phyloP scores from a whole-genome alignment of 2,113 vertebrate species.

The Pao palembangensis region DNA sequence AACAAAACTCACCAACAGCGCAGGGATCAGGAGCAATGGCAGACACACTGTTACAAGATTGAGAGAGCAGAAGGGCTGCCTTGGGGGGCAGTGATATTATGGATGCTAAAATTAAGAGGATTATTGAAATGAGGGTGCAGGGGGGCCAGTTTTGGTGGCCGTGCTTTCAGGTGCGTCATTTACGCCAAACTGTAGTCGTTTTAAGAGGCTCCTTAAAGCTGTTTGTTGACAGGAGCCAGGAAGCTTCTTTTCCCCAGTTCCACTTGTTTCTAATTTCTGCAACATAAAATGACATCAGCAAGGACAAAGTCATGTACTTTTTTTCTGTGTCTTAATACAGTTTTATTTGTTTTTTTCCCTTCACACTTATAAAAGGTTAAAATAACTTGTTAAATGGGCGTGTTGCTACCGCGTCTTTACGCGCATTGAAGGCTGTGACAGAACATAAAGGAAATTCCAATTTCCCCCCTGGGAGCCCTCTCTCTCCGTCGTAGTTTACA shows the following conservation, averaged over 20 bases:
- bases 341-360: not conserved
- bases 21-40: too few species aligned
- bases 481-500: constrained; percentile 49
- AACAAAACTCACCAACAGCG: not conserved
- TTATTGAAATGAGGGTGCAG: not conserved
- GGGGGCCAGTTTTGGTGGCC: not conserved
- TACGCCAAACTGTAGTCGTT: not conserved
- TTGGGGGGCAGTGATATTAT: not conserved
- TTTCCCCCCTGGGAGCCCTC: constrained; percentile 41
- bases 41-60: too few species aligned
- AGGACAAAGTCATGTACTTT: not conserved
- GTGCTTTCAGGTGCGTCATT: not conserved
- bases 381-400: constrained; percentile 30
- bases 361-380: constrained; percentile 16
- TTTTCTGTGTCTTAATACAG: not conserved
- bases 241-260: constrained; percentile 8
- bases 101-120: too few species aligned
- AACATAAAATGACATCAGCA: constrained; percentile 25
- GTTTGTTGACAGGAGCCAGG: constrained; percentile 36
- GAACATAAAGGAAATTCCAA: constrained; percentile 58
- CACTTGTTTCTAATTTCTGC: constrained; percentile 37
- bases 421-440: constrained; percentile 38
- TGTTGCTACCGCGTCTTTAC: constrained; percentile 1
- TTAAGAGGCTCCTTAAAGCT: constrained; percentile 24
- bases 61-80: too few species aligned